These are phyloP conservation scores for Gonatopus flavifemur DNA, from an alignment of 1,140 invertebrate species.

Conservation along the genomic window DNA sequence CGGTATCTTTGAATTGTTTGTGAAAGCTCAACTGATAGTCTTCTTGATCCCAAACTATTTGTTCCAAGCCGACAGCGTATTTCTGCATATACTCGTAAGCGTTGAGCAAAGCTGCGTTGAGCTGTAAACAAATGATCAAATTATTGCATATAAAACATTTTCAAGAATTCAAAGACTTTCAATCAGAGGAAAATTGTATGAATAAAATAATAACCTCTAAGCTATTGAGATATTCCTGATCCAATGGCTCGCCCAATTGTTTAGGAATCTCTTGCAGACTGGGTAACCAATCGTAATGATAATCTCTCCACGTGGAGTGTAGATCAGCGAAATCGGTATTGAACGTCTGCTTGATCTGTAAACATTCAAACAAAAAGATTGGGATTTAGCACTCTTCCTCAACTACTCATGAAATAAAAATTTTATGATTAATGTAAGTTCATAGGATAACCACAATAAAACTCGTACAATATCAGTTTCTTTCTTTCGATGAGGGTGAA, in stretches of 20 bases:
- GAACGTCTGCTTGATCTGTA: constrained; percentile 61
- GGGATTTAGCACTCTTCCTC: no score
- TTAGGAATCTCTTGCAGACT: constrained; percentile 55
- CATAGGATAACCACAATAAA: no score
- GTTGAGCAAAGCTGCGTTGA: constrained; percentile 59
- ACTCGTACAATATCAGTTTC: no score
- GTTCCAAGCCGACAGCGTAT: constrained; percentile 68
- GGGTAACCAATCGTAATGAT: constrained; percentile 62
- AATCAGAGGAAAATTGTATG: not conserved
- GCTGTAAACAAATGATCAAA: constrained; percentile 46
- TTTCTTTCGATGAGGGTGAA: no score
- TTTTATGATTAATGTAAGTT: no score
- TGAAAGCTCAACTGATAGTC: constrained; percentile 55
- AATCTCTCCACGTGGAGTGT: constrained; percentile 54
- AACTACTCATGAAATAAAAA: no score
- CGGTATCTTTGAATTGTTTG: constrained; percentile 60
- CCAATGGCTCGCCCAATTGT: constrained; percentile 51
- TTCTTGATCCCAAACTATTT: constrained; percentile 66
- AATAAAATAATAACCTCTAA: constrained; percentile 47
- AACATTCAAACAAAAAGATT: constrained; percentile 34
- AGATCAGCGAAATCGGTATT: constrained; percentile 52
- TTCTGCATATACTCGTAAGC: constrained; percentile 66
- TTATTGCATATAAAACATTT: not conserved
- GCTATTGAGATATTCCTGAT: constrained; percentile 48
- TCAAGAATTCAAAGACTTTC: not conserved